Percentiles rank a stretch among this genome's conserved stretches.
These are phyloP conservation scores for Chloropsis hardwickii DNA, from an alignment of 2,113 vertebrate species.

Conservation along the genomic window DNA sequence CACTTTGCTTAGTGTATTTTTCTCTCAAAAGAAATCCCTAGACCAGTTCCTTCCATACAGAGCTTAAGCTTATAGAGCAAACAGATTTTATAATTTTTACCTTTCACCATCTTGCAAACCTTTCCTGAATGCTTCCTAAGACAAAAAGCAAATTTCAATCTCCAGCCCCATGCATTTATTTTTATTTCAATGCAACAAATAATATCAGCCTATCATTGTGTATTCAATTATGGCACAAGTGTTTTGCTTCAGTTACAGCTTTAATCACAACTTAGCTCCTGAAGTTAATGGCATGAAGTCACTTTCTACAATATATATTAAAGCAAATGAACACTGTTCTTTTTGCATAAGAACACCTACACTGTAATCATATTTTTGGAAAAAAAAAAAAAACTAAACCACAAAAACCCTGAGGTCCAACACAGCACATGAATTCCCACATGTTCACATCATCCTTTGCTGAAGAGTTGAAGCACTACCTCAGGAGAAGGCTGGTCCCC, in stretches of 20 bases:
- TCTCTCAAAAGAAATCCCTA: background rate
- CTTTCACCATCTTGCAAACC: background rate
- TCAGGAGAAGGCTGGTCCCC: background rate
- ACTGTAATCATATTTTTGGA: background rate
- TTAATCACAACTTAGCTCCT: background rate
- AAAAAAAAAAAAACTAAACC: too few relatives aligned
- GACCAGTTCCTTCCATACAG: background rate
- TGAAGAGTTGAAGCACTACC: background rate
- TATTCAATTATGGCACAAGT: background rate
- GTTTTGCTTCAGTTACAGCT: background rate
- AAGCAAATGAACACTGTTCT: background rate
- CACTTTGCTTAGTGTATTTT: background rate
- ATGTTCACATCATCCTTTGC: background rate
- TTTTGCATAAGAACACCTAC: background rate
- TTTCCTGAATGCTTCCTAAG: background rate
- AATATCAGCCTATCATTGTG: background rate
- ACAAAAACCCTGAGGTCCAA: background rate
- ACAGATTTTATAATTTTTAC: background rate
- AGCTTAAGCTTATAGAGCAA: background rate
- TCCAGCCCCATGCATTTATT: background rate
- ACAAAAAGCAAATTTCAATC: background rate
- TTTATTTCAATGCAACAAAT: background rate
- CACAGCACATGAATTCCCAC: background rate
- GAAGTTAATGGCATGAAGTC: background rate
- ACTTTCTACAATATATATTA: background rate